Evolutionary conservation across 2,797 vertebrate genomes (phyloP), one percentile per base, ranked within the genome.

Genomic region (Poeciliopsis infans): DNA sequence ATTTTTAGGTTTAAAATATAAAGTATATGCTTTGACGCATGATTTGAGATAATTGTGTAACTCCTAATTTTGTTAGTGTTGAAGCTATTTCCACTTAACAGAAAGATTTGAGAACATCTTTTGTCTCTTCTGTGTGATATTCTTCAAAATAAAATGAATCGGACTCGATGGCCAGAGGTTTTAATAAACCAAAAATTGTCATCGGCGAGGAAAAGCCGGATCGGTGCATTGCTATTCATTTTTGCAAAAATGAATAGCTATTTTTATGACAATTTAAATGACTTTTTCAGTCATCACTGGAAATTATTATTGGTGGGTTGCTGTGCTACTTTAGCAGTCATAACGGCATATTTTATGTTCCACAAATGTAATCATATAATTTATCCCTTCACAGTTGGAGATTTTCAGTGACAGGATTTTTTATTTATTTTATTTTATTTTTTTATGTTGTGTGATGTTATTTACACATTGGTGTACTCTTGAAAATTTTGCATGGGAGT

Each of bases 211-310:
- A n/a, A 45, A 69, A 45, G 39, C 7, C 25, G 16, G 41, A 39
- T 39, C 20, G 0, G 64, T 41, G 8, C 36, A 25, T 41, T 20
- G 0, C 33, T 68, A 5, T 36, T 20, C 20, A 33, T 36, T 39
- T 39, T 36, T 20, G 3, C 8, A 20, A 61, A 11, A 75, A 45
- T n/a, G n/a, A n/a, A 25, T 8, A 10, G 77, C 75, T 66, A 2
- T 46, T 74, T 83, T 83, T 51, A 39, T 69, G 64, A 57, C 15
- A 73, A 18, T 72, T 75, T 46, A 45, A 69, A 72, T 36, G 2
- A 20, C 11, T 66, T 36, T 68, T 68, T 11, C 36, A 5, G 3
- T 23, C 25, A 74, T 55, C 36, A n/a, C 36, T 20, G 18, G 4
- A 13, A 0, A 20, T 75, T n/a, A 43, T 70, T 70, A 7, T 71